Base-by-base conservation (phyloP, 2,113 vertebrate species). In the Rhipidura dahli region DNA sequence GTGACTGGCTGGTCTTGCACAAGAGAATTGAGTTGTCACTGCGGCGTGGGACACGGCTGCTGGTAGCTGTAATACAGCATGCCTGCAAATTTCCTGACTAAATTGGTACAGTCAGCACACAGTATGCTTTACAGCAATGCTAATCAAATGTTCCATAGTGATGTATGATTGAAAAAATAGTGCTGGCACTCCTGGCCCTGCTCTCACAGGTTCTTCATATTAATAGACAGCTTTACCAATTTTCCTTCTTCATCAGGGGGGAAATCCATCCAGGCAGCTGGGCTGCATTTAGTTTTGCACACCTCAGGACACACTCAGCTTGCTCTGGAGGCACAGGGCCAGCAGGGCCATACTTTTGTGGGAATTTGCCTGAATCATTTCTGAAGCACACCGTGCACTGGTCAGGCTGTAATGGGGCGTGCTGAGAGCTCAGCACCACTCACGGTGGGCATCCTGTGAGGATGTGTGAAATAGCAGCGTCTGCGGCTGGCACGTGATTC, bases 141-240 rank as follows among this genome's bases (percentile, higher is more conserved):
- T 85, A 89, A 96, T 94, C 89, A 95, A 94, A 89, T 79, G 70
- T 79, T 85, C 87, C 61, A 16, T 66, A 85, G 90, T 90, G 94
- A 87, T 94, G 53, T 87, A 57, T 44, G 83, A 93, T 72, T 94
- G 77, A 87, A 90, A 94, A 94, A 91, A 65, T 28, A 83, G 70
- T 7, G 31, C 79, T 91, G 94, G 91, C 82, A 54, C 47, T 85
- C 45, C 59, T 1, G 19, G 77, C 81, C 72, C 53, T 0, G 0
- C 61, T 89, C 50, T 82, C 69, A 15, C 70, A 63, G 39, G 77
- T 92, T 91, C 73, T 93, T 94, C 73, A 54, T 68, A 71, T 83
- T 94, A 94, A 94, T 71, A 91, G 91, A 51, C 83, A 88, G 72
- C 84, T 95, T 89, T 90, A 92, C 94, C 93, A 93, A 91, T 90